These are phyloP conservation scores for Coryphaenoides rupestris DNA, from an alignment of 2,113 vertebrate species.

Conservation along the genomic window DNA sequence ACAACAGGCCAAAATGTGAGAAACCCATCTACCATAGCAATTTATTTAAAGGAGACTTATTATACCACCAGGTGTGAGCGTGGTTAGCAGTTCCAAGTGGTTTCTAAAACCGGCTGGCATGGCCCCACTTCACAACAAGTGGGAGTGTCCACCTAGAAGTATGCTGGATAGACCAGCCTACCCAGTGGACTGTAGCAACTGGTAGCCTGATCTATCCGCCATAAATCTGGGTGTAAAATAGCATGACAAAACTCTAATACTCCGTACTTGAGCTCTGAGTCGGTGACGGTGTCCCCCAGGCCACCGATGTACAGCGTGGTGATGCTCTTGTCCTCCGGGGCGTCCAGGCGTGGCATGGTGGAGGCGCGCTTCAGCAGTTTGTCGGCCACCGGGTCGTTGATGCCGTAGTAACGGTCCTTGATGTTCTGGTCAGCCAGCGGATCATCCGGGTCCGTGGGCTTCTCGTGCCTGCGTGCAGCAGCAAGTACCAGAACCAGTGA, in stretches of 20 bases:
- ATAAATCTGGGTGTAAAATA: too few relatives aligned
- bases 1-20: too few relatives aligned
- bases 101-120: too few relatives aligned
- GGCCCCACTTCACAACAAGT: too few relatives aligned
- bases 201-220: too few relatives aligned
- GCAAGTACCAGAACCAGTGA: neutral
- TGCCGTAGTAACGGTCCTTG: slow-evolving; percentile 96
- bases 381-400: slow-evolving; percentile 96
- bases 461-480: slow-evolving; percentile 87
- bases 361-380: slow-evolving; percentile 94
- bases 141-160: too few relatives aligned
- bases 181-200: too few relatives aligned
- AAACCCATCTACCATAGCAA: too few relatives aligned
- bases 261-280: slow-evolving; percentile 88
- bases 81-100: too few relatives aligned
- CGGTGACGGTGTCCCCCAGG: slow-evolving; percentile 90
- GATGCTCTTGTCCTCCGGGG: slow-evolving; percentile 94
- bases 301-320: slow-evolving; percentile 94
- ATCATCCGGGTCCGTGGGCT: slow-evolving; percentile 96
- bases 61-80: neutral
- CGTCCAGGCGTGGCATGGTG: slow-evolving; percentile 94
- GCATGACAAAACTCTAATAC: neutral
- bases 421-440: slow-evolving; percentile 98
- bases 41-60: neutral
- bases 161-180: too few relatives aligned